Conservation (phyloP, 2,888 invertebrate genomes). For the Perdita meconis region DNA sequence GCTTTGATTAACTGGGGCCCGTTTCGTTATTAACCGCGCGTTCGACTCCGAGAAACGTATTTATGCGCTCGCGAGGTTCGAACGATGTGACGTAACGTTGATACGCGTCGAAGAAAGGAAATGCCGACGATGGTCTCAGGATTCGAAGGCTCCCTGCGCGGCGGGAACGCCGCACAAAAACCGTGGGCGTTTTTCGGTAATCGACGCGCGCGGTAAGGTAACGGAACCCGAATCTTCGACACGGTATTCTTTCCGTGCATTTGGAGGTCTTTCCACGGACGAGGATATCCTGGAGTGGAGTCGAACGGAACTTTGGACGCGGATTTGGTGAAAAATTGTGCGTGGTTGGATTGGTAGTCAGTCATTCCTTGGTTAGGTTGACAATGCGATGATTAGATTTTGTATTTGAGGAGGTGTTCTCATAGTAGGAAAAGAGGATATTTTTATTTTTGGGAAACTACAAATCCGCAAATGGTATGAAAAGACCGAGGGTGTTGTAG, state of each 20-base stretch:
- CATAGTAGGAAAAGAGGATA: too few relatives aligned
- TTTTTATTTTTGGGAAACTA: too few relatives aligned
- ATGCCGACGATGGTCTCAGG: not conserved
- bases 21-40: slow-evolving; percentile 58
- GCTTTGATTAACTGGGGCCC: slow-evolving; percentile 69
- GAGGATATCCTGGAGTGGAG: too few relatives aligned
- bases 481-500: too few relatives aligned
- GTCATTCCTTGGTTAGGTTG: too few relatives aligned
- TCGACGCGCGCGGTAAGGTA: not conserved
- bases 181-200: not conserved
- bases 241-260: not conserved
- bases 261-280: too few relatives aligned
- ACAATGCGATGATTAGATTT: too few relatives aligned
- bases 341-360: too few relatives aligned
- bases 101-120: not conserved
- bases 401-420: too few relatives aligned
- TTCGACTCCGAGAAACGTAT: slow-evolving; percentile 29
- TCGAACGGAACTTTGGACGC: too few relatives aligned
- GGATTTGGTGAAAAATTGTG: too few relatives aligned
- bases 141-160: not conserved
- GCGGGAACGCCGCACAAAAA: not conserved
- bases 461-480: too few relatives aligned
- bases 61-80: slow-evolving; percentile 28
- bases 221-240: not conserved
- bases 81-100: slow-evolving; percentile 38